Evolutionary conservation across 2,797 vertebrate species (phyloP).

Genomic region (Tangara arthus): DNA sequence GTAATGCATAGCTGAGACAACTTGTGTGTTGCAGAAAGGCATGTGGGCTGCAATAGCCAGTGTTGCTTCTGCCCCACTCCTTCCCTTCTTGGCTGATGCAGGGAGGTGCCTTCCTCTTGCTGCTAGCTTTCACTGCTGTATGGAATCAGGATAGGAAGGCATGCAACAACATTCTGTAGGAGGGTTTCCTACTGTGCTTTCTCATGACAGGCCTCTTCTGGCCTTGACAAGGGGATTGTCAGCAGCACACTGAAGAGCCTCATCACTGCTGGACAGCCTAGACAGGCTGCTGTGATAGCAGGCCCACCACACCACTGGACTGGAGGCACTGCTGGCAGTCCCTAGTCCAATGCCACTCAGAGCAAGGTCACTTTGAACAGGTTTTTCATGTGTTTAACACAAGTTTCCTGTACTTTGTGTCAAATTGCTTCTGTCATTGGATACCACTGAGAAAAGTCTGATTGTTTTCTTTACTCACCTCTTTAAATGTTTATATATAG

Average conservation of each 20-base stretch:
- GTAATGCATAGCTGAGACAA: not conserved
- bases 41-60: not conserved
- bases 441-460: not conserved
- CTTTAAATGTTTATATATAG: too few species aligned
- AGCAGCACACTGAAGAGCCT: not conserved
- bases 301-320: too few species aligned
- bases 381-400: not conserved
- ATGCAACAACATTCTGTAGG: not conserved
- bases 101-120: not conserved
- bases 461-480: not conserved
- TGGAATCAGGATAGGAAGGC: not conserved
- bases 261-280: not conserved
- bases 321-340: not conserved
- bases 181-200: not conserved
- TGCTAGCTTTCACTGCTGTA: not conserved
- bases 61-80: not conserved
- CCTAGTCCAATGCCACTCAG: not conserved
- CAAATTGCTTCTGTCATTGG: not conserved
- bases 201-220: not conserved
- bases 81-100: rapidly evolving
- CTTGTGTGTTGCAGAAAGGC: not conserved
- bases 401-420: not conserved
- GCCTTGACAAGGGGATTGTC: not conserved
- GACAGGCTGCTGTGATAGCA: rapidly evolving
- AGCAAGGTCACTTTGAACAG: not conserved